These are phyloP conservation scores for Epinotia bilunana DNA, from an alignment of 2,888 invertebrate species.

Conservation along the genomic window DNA sequence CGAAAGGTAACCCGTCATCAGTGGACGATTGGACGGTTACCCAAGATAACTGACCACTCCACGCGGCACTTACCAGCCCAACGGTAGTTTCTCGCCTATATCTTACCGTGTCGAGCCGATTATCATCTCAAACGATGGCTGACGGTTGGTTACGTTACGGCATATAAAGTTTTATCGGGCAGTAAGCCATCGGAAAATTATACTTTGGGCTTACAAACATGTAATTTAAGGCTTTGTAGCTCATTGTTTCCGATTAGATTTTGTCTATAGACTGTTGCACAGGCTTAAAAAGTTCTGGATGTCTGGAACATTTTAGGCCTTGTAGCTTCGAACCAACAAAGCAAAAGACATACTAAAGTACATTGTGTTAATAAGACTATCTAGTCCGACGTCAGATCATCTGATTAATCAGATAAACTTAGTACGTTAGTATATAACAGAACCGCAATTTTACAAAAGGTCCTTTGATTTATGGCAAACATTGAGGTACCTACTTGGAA, in stretches of 20 bases:
- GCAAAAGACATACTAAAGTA: too few relatives aligned
- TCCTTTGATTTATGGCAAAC: background rate
- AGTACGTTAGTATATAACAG: too few relatives aligned
- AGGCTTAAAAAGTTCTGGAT: background rate
- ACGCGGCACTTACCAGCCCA: conserved; percentile 13
- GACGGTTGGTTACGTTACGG: conserved; percentile 20
- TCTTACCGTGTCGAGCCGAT: conserved; percentile 34
- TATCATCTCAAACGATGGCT: conserved; percentile 25
- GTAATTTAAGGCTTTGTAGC: background rate
- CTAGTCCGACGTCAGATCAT: too few relatives aligned
- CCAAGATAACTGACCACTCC: conserved; percentile 29
- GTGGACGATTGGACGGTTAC: too few relatives aligned
- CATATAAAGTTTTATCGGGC: conserved; percentile 13
- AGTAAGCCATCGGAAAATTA: conserved; percentile 7
- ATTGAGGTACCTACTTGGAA: background rate
- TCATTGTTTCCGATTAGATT: background rate
- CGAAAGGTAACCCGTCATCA: background rate
- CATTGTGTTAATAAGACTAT: too few relatives aligned
- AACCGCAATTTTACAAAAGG: background rate
- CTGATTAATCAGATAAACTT: too few relatives aligned
- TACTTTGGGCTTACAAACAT: background rate
- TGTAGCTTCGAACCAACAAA: too few relatives aligned
- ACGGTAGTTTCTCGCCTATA: conserved; percentile 37
- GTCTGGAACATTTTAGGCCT: background rate
- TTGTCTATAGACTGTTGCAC: background rate